These are phyloP conservation scores for Pteropus rufus DNA, from an alignment of 2,797 vertebrate genomes.

Conservation along the genomic window DNA sequence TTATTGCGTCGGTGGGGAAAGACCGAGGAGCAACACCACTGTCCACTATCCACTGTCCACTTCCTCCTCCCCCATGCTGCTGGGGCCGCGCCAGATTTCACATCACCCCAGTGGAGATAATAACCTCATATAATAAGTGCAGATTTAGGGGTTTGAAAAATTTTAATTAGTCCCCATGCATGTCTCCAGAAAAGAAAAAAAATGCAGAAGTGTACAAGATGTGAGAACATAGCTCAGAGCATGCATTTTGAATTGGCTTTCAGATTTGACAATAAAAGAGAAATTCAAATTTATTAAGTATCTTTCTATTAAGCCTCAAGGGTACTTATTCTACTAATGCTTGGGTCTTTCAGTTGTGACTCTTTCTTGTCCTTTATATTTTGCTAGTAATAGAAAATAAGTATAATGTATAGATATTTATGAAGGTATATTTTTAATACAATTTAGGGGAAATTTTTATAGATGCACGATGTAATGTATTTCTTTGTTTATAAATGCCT, in stretches of 20 bases:
- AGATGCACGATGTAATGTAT: conserved; percentile 53
- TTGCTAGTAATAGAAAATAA: conserved; percentile 45
- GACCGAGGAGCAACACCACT: too few relatives aligned
- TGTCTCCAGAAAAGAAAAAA: conserved; percentile 38
- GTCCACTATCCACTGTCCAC: too few relatives aligned
- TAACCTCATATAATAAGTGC: not conserved
- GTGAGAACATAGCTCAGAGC: not conserved
- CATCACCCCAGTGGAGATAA: too few relatives aligned
- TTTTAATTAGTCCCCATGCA: not conserved
- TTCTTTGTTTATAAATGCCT: conserved; percentile 70
- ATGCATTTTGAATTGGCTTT: not conserved
- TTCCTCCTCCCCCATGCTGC: too few relatives aligned
- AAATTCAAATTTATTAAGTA: not conserved
- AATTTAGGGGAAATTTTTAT: conserved; percentile 67
- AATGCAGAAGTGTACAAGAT: not conserved
- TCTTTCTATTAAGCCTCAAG: not conserved
- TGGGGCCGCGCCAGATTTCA: too few relatives aligned
- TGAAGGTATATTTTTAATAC: conserved; percentile 69
- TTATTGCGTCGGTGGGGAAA: too few relatives aligned
- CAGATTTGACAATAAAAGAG: not conserved
- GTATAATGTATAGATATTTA: conserved; percentile 72
- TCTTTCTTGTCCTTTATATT: conserved; percentile 27
- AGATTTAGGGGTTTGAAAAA: not conserved
- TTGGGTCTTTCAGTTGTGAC: not conserved
- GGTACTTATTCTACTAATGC: not conserved